Conservation (phyloP, 2,113 vertebrate species). For the Haemorhous mexicanus region DNA sequence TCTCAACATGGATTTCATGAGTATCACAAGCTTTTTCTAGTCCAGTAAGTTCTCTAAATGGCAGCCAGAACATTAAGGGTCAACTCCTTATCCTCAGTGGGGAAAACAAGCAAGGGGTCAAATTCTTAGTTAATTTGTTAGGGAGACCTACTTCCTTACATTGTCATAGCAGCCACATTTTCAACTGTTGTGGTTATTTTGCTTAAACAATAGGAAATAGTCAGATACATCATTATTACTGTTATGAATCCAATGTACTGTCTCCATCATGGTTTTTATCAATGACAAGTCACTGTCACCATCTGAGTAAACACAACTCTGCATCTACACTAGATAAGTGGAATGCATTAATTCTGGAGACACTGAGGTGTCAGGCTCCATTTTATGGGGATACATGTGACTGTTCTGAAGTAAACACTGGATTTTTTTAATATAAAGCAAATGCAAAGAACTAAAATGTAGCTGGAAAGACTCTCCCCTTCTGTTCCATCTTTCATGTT, state of each 20-base stretch:
- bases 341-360: background rate
- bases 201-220: background rate
- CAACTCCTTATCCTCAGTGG: background rate
- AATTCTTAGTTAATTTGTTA: slow-evolving; percentile 9
- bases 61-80: background rate
- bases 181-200: background rate
- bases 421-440: background rate
- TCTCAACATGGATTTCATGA: background rate
- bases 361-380: background rate
- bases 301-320: background rate
- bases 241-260: background rate
- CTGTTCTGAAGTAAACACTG: background rate
- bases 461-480: background rate
- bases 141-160: background rate
- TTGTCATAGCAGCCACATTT: background rate
- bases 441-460: background rate
- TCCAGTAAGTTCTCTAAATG: background rate
- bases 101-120: slow-evolving; percentile 1
- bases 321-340: background rate
- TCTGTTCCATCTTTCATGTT: background rate
- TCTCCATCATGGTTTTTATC: background rate
- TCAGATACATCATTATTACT: background rate
- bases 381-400: background rate
- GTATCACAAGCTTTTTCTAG: background rate
- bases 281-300: background rate